Evolutionary conservation across 1,140 invertebrate genomes (phyloP).

Genomic region (Drosophila murphyi): DNA sequence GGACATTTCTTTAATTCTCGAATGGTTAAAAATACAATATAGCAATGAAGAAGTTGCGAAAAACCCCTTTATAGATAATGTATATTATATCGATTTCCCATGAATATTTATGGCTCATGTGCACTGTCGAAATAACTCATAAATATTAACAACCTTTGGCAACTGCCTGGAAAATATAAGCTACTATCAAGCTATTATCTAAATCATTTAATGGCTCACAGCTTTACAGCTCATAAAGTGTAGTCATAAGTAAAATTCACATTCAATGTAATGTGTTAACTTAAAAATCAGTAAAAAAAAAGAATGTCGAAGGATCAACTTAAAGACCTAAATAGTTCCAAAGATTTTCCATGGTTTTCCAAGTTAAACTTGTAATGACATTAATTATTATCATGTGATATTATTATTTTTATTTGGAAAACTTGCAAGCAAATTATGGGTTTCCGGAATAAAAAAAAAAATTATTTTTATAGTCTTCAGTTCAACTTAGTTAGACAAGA

Average conservation of each 20-base stretch:
- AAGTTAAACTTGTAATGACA: not conserved
- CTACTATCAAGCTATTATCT: conserved; percentile 19
- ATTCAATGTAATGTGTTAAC: not conserved
- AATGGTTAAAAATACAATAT: conserved; percentile 1
- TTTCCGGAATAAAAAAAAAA: not conserved
- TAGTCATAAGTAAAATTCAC: not conserved
- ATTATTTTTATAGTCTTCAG: not conserved
- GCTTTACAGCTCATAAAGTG: not conserved
- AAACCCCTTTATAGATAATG: not conserved
- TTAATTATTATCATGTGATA: not conserved
- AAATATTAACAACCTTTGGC: conserved; percentile 22
- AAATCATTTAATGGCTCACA: not conserved
- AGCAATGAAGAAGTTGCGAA: not conserved
- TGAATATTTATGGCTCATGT: conserved; percentile 39
- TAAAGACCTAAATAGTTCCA: not conserved
- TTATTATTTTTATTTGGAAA: not conserved
- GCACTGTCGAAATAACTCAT: conserved; percentile 10
- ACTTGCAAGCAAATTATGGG: not conserved
- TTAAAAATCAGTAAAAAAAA: not conserved
- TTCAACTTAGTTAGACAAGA: not conserved
- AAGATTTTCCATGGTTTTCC: not conserved
- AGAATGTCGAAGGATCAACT: too few species aligned
- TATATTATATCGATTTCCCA: not conserved
- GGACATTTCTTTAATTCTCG: conserved; percentile 21
- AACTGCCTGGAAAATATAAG: conserved; percentile 20